Evolutionary conservation across 2,113 vertebrate species (phyloP), one percentile per base, ranked within the genome.

Genomic region (Aphelocoma coerulescens): DNA sequence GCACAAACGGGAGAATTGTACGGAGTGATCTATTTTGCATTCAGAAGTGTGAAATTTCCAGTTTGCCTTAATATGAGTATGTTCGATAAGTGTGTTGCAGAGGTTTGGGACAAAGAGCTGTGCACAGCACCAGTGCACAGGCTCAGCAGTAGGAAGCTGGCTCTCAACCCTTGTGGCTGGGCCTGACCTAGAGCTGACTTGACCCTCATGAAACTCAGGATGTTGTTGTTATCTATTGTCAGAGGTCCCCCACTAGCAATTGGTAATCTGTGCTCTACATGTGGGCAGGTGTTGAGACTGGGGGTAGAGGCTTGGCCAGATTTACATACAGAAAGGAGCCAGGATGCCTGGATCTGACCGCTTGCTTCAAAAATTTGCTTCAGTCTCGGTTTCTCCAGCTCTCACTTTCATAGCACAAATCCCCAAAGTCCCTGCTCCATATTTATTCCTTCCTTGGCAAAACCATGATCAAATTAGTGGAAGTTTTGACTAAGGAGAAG

Each of bases 361-460:
- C 84, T 88, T 76, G 41, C 88, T 93, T 91, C 73, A 85, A 89
- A 91, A 88, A 74, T 68, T 67, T 96, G 52, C 46, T 88, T 80
- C 54, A 48, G 75, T 83, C 67, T 83, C 21, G 0, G 58, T 75
- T 93, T 85, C 92, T 95, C 27, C 82, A 86, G 35, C 71, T 95
- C 78, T 94, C 19, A 59, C 30, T 93, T 91, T 94, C 83, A 92
- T 61, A 89, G 87, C 69, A 85, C 77, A 93, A 93, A 93, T 90
- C 65, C 88, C 88, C 48, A 37, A 77, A 93, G 90, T 48, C 88
- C 43, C 79, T 69, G 76, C 59, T 92, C 82, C 72, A 17, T 96
- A 93, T 96, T 96, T 92, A 95, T 85, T 92, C 44, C 80, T 95
- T 93, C 82, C 82, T 91, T 93, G 82, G 79, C 82, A 95, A 95